A percentile compares a stretch with the other conserved stretches of the same genome.
phyloP scores from a whole-genome alignment of 2,888 invertebrate species.

The Digitonthophagus gazella region DNA sequence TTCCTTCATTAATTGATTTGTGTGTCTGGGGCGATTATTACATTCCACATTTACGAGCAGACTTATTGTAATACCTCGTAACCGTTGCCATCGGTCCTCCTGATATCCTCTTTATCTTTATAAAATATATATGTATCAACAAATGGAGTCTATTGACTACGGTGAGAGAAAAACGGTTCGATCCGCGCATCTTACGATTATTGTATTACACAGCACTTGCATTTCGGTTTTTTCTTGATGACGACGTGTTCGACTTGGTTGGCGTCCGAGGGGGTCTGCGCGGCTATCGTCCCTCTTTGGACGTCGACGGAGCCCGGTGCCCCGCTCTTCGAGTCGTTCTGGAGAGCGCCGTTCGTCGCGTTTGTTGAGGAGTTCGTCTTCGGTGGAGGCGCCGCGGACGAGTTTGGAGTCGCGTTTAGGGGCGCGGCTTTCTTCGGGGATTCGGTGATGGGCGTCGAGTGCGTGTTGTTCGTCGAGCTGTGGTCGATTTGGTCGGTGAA shows the following conservation, averaged over 20 bases:
- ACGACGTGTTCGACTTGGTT: constrained; percentile 87
- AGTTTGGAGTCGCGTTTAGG: constrained; percentile 48
- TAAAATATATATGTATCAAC: constrained; percentile 39
- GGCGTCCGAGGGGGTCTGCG: constrained; percentile 68
- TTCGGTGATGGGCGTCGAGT: constrained; percentile 43
- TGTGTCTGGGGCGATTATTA: constrained; percentile 33
- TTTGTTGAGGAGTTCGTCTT: constrained; percentile 25
- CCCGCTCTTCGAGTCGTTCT: constrained; percentile 53
- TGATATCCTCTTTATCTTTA: constrained; percentile 20
- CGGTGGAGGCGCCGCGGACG: constrained; percentile 36
- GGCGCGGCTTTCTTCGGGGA: constrained; percentile 47
- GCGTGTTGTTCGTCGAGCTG: constrained; percentile 25
- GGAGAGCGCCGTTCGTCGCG: constrained; percentile 45
- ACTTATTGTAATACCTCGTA: neutral
- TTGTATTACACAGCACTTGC: constrained; percentile 92
- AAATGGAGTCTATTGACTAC: constrained; percentile 38
- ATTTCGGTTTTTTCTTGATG: constrained; percentile 93
- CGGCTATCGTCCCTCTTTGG: constrained; percentile 68
- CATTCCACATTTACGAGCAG: constrained; percentile 4
- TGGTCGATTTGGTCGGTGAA: constrained; percentile 53
- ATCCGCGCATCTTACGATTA: constrained; percentile 52
- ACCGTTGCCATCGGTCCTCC: neutral
- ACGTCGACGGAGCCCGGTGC: constrained; percentile 57
- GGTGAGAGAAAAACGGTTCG: neutral
- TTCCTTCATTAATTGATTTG: constrained; percentile 32